Evolutionary conservation across 2,113 vertebrate species (phyloP).

Genomic region (Coturnix japonica): DNA sequence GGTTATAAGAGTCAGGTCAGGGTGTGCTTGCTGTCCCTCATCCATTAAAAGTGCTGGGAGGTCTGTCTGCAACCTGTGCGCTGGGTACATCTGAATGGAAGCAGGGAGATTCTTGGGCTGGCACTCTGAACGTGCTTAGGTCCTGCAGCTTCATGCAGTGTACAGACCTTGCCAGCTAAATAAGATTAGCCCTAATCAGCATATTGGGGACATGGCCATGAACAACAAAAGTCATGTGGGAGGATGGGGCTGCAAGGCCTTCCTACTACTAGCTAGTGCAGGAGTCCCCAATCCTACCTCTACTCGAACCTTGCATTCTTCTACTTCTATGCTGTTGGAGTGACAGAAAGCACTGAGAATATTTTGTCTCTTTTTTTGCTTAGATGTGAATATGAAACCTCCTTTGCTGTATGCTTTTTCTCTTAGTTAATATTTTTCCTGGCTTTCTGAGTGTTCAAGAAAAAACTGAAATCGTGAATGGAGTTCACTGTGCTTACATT

Average conservation of each 20-base stretch:
- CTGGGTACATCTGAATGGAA: background rate
- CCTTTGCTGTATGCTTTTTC: background rate
- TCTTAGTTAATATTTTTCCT: background rate
- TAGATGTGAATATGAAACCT: background rate
- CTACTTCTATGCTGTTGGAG: background rate
- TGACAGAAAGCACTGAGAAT: background rate
- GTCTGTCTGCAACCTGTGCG: background rate
- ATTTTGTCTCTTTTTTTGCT: background rate
- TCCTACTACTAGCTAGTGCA: background rate
- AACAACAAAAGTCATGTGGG: background rate
- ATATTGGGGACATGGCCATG: background rate
- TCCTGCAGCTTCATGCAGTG: background rate
- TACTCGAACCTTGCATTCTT: background rate
- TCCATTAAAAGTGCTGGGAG: background rate
- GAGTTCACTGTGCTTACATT: background rate
- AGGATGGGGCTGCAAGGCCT: background rate
- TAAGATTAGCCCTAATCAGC: background rate
- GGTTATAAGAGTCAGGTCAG: background rate
- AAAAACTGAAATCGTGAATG: background rate
- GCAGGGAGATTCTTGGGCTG: background rate
- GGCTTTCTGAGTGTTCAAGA: background rate
- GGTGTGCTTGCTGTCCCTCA: fast-evolving
- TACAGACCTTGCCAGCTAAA: background rate
- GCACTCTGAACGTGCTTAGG: background rate
- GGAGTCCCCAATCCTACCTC: background rate